Evolutionary conservation across 2,113 vertebrate genomes (phyloP).

Genomic region (Mesitornis unicolor): DNA sequence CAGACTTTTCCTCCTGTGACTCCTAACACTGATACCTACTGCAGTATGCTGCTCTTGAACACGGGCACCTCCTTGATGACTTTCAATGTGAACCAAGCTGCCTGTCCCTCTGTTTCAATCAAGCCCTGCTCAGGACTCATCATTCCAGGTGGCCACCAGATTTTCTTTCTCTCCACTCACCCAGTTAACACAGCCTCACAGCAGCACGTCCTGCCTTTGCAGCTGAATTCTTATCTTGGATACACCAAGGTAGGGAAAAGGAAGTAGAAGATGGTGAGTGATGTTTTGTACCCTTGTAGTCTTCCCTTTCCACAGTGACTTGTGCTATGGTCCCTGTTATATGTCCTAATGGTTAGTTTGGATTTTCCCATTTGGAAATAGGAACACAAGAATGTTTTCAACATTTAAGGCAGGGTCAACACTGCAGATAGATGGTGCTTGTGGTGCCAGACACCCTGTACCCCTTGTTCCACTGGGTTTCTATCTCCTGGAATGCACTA

Average conservation of each 20-base stretch:
- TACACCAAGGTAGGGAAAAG: conserved; percentile 79
- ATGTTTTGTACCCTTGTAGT: background rate
- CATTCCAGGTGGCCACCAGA: conserved; percentile 80
- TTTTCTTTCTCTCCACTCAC: conserved; percentile 79
- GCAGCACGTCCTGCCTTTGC: conserved; percentile 75
- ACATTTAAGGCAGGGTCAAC: background rate
- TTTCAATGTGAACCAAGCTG: conserved; percentile 73
- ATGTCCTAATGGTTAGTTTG: background rate
- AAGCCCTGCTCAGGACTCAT: conserved; percentile 81
- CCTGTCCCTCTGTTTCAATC: conserved; percentile 67
- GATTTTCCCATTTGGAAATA: background rate
- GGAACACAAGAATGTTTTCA: background rate
- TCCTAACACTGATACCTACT: conserved; percentile 63
- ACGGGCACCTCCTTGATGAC: conserved; percentile 73
- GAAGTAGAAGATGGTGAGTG: background rate
- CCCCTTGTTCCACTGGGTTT: background rate
- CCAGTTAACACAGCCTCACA: conserved; percentile 67
- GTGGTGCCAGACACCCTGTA: background rate
- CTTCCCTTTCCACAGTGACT: background rate
- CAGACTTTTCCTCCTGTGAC: conserved; percentile 84
- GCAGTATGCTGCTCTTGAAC: conserved; percentile 83
- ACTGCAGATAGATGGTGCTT: background rate
- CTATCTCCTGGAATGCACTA: background rate
- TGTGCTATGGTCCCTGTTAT: background rate
- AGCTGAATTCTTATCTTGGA: conserved; percentile 80